Conservation (phyloP, 2,113 vertebrate species). For the Heptranchias perlo region DNA sequence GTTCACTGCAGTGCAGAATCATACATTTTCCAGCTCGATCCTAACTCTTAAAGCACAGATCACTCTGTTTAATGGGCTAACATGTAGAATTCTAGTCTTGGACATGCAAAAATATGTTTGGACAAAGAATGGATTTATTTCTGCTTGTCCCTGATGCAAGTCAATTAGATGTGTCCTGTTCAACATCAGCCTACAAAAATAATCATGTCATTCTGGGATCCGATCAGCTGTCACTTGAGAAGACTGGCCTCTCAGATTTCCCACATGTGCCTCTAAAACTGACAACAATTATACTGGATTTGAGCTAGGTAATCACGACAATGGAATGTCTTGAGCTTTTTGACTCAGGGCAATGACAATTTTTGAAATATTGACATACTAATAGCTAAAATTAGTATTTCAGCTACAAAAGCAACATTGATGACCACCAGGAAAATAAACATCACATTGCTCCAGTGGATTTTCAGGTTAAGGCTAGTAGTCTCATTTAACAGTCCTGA, state of each 20-base stretch:
- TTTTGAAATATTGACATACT: not conserved
- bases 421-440: not conserved
- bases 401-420: not conserved
- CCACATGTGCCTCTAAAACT: not conserved
- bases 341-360: not conserved
- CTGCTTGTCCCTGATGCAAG: not conserved
- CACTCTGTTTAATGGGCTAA: not conserved
- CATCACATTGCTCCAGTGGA: not conserved
- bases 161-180: not conserved
- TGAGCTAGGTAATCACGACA: not conserved
- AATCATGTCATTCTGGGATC: slow-evolving; percentile 15
- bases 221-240: not conserved
- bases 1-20: not conserved
- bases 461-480: not conserved
- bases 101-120: not conserved
- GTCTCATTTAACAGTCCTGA: not conserved
- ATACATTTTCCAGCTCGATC: not conserved
- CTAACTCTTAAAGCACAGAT: not conserved
- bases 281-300: not conserved
- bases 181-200: not conserved
- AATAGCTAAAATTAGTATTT: not conserved
- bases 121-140: not conserved
- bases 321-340: not conserved
- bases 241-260: not conserved
- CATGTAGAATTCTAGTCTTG: not conserved